These are phyloP conservation scores for Gerris lacustris DNA, from an alignment of 2,888 invertebrate species.

Conservation along the genomic window DNA sequence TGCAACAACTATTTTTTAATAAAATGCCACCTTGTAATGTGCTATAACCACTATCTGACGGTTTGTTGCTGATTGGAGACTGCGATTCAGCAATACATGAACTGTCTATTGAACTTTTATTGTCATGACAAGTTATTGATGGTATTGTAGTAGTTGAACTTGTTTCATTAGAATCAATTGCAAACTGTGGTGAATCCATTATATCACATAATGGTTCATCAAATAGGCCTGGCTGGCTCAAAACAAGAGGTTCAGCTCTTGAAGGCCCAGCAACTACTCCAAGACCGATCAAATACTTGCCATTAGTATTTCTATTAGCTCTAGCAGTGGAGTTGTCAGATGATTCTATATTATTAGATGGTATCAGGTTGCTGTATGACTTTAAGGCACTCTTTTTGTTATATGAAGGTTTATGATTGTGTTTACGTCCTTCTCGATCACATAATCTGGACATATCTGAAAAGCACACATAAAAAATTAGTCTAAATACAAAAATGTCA, in stretches of 20 bases:
- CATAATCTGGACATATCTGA: neutral
- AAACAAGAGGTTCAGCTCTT: neutral
- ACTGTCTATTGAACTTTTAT: slow-evolving; percentile 4
- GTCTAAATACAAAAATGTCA: too few species aligned
- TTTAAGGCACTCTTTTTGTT: too few species aligned
- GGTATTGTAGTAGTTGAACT: slow-evolving; percentile 10
- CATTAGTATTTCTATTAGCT: too few species aligned
- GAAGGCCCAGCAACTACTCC: too few species aligned
- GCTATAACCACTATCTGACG: slow-evolving; percentile 36
- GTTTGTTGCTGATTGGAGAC: slow-evolving; percentile 32
- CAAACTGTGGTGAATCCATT: neutral
- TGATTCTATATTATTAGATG: too few species aligned
- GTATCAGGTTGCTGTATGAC: too few species aligned
- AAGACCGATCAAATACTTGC: too few species aligned
- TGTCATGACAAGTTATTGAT: slow-evolving; percentile 12
- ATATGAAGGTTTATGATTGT: too few species aligned
- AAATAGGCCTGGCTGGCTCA: neutral
- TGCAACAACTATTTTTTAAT: slow-evolving; percentile 4
- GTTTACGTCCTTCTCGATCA: too few species aligned
- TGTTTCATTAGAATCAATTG: slow-evolving; percentile 2
- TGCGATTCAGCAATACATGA: slow-evolving; percentile 23
- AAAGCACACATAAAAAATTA: neutral
- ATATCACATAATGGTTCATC: neutral
- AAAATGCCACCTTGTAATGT: slow-evolving; percentile 30
- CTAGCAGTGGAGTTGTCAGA: too few species aligned